Evolutionary conservation across 1,140 invertebrate genomes (phyloP).

Genomic region (Brachionus paranguensis): DNA sequence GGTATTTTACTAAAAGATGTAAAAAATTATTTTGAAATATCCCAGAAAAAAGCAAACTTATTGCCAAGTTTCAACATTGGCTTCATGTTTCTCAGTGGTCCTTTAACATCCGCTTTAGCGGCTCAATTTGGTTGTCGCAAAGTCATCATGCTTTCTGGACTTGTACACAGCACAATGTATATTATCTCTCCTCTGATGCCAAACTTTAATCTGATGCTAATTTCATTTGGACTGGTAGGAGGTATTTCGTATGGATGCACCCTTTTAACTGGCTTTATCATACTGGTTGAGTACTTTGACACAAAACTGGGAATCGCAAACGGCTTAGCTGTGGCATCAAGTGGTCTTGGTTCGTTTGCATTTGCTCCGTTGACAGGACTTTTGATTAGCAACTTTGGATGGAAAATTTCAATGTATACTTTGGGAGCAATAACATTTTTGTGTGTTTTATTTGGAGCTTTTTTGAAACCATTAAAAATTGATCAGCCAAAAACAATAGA

Average conservation of each 20-base stretch:
- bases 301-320: conserved; percentile 80
- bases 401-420: conserved; percentile 43
- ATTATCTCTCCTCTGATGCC: conserved; percentile 69
- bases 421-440: not conserved
- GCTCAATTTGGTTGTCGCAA: conserved; percentile 80
- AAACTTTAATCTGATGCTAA: conserved; percentile 68
- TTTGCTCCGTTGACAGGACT: conserved; percentile 46
- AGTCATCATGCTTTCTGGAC: conserved; percentile 74
- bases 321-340: conserved; percentile 65
- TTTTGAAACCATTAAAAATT: not conserved
- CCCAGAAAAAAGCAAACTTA: not conserved
- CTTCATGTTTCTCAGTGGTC: conserved; percentile 49
- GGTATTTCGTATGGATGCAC: not conserved
- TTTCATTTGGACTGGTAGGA: conserved; percentile 73
- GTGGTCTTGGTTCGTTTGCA: conserved; percentile 41
- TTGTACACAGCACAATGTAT: conserved; percentile 70
- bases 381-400: conserved; percentile 47
- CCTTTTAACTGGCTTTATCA: conserved; percentile 65
- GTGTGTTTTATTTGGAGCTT: not conserved
- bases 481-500: not conserved
- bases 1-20: not conserved
- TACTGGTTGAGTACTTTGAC: conserved; percentile 86
- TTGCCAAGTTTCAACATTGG: not conserved
- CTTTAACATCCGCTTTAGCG: conserved; percentile 76
- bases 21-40: not conserved